Base-by-base conservation (phyloP, 2,888 invertebrate species). In the Andrena chrysosceles region DNA sequence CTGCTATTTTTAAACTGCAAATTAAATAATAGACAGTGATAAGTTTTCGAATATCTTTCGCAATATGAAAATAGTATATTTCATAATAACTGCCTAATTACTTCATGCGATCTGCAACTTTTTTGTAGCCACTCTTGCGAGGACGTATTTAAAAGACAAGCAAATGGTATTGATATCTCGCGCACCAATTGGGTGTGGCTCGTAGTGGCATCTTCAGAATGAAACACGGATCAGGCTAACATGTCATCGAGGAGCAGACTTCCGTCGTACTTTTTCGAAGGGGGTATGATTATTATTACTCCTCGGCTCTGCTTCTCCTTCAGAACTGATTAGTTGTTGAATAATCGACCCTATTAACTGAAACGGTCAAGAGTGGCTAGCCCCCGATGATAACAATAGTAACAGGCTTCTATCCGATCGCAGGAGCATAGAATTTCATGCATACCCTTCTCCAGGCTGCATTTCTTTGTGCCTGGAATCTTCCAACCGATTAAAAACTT, bases 141-240 rank as follows among this genome's bases (percentile, higher is more conserved):
- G 33, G 13, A 7, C n/a, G 2, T 20, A 33, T 62, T 33, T n/a
- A 33, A 75, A 62, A 20, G 42, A 29, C 29, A 7, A 29, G 42
- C 16, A 13, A 69, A 29, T 42, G 23, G 8, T 35, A 33, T 31
- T 10, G n/a, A 71, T 74, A 74, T 62, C 31, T 71, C 71, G 49
- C 75, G 60, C 71, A 63, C 68, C 63, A 73, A 81, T 84, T 90
- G 92, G 93, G 93, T 92, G 93, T 93, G 92, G 93, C 89, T 89
- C 91, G 89, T 91, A 88, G 93, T 92, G 92, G 92, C 92, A 93
- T 93, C 93, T 93, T 92, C 91, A 89, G 90, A 91, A 91, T 91
- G 92, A 92, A 92, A 91, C 89, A 78, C 78, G 77, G 90, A 93
- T 78, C 93, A 93, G 93, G 93, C 89, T 85, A 92, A 77, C 91